These are phyloP conservation scores for Hyppa rectilinea DNA, from an alignment of 2,888 invertebrate genomes.

Conservation along the genomic window DNA sequence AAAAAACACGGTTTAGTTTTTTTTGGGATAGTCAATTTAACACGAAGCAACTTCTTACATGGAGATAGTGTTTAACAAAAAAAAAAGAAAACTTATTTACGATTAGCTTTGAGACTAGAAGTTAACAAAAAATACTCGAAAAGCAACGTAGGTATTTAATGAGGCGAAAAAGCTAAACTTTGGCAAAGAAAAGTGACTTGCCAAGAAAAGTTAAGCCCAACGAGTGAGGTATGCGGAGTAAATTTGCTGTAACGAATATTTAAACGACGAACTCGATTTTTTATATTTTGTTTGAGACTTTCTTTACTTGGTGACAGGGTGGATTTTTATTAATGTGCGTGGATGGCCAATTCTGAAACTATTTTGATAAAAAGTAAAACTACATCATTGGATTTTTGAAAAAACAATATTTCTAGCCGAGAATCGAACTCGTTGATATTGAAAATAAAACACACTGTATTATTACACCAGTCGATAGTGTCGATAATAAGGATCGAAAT, in stretches of 20 bases:
- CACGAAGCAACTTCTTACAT: neutral
- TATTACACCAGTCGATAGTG: no score
- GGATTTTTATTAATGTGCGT: no score
- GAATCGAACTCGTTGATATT: no score
- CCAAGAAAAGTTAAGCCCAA: conserved; percentile 65
- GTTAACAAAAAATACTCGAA: conserved; percentile 40
- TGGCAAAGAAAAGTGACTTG: conserved; percentile 62
- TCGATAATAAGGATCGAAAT: no score
- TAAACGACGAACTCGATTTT: conserved; percentile 43
- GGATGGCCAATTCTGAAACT: no score
- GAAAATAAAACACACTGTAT: no score
- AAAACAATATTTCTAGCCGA: no score
- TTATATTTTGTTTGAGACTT: conserved; percentile 31
- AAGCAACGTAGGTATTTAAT: conserved; percentile 62
- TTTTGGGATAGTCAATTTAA: neutral
- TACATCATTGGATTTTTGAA: no score
- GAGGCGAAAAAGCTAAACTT: conserved; percentile 65
- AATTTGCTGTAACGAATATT: conserved; percentile 68
- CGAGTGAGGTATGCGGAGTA: conserved; percentile 63
- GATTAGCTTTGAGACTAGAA: conserved; percentile 29
- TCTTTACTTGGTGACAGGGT: conserved; percentile 27
- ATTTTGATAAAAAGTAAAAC: no score
- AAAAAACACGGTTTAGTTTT: neutral
- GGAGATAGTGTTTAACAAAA: neutral
- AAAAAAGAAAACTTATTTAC: conserved; percentile 25